Evolutionary conservation across 35 echinoderm and acorn worm genomes (phyloP).

Genomic region (Apostichopus californicus): DNA sequence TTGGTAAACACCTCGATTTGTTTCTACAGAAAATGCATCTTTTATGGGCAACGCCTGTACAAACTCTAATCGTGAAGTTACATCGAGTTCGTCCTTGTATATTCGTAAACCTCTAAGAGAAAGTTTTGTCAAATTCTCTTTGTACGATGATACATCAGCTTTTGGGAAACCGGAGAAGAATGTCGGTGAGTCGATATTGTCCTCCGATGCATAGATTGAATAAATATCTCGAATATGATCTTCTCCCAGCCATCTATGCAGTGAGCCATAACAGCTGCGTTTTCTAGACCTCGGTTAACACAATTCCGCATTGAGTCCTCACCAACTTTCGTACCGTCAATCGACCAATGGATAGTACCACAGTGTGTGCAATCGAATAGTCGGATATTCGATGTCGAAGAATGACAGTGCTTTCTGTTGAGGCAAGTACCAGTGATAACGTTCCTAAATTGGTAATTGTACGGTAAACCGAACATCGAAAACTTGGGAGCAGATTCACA

Average conservation of each 20-base stretch:
- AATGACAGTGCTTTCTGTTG: conserved; percentile 34
- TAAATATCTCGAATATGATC: too few relatives aligned
- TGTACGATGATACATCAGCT: too few relatives aligned
- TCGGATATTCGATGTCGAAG: conserved; percentile 5
- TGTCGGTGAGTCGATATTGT: too few relatives aligned
- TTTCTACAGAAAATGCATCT: neutral
- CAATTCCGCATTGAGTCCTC: conserved; percentile 34
- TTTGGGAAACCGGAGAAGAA: too few relatives aligned
- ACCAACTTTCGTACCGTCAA: neutral
- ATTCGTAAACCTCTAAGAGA: neutral
- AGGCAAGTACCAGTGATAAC: neutral
- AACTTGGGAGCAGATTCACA: neutral
- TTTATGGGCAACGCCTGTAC: neutral
- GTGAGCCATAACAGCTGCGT: conserved; percentile 14
- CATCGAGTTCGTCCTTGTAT: neutral
- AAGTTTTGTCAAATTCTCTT: too few relatives aligned
- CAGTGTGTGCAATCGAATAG: conserved; percentile 20
- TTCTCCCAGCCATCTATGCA: neutral
- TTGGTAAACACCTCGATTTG: neutral
- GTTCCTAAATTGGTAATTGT: conserved; percentile 2
- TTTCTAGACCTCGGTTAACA: neutral
- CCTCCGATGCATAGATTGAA: too few relatives aligned
- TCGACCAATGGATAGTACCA: conserved; percentile 45
- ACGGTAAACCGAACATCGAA: neutral
- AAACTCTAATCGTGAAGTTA: neutral